phyloP scores from a whole-genome alignment of 1,140 invertebrate species.

The Scylla paramamosain region DNA sequence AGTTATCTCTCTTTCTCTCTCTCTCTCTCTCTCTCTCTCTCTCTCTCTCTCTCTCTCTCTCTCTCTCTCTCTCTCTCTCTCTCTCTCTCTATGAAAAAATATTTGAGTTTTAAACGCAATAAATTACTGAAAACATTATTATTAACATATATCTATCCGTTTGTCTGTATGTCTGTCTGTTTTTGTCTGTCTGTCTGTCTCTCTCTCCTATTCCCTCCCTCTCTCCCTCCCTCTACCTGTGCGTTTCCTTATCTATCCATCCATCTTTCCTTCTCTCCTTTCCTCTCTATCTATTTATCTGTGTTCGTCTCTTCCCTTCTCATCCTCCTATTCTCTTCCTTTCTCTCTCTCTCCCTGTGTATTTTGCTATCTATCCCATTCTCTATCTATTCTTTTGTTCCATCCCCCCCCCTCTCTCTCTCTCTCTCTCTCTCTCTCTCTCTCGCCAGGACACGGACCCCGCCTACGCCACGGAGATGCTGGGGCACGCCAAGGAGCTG shows the following conservation, averaged over 20 bases:
- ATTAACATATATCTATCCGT: too few relatives aligned
- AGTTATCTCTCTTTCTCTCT: neutral
- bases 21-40: constrained; percentile 2
- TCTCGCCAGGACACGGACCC: neutral
- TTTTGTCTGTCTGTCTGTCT: neutral
- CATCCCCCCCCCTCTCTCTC: neutral
- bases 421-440: too few relatives aligned
- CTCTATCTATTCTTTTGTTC: neutral
- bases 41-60: neutral
- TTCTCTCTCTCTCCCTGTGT: neutral
- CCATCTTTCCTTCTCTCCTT: too few relatives aligned
- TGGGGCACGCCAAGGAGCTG: too few relatives aligned
- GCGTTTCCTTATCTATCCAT: neutral
- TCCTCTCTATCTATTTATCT: neutral
- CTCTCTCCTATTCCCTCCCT: neutral
- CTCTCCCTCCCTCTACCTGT: neutral
- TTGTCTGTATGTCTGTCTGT: neutral
- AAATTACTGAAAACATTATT: too few relatives aligned
- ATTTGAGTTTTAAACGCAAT: too few relatives aligned
- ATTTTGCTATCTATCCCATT: too few relatives aligned
- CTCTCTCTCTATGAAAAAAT: neutral
- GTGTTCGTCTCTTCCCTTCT: neutral
- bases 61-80: neutral
- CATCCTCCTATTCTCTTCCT: neutral
- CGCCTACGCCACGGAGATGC: too few relatives aligned